Evolutionary conservation across 2,113 vertebrate genomes (phyloP).

Genomic region (Malurus cyaneus): DNA sequence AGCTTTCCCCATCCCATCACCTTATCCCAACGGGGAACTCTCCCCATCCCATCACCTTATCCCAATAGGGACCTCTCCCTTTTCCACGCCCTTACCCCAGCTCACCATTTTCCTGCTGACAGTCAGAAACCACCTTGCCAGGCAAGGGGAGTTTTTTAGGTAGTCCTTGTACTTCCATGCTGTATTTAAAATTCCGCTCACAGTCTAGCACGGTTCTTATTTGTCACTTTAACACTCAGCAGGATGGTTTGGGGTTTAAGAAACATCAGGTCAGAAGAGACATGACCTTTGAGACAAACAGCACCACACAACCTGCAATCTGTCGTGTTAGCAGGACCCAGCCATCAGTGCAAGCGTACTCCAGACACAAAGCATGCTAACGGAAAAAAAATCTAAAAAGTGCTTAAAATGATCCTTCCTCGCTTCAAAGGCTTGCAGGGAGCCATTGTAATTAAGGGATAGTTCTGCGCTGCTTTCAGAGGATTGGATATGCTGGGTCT

Average conservation of each 20-base stretch:
- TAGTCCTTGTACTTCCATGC: not conserved
- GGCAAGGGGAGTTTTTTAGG: not conserved
- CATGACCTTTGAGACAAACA: not conserved
- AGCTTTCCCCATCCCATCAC: not conserved
- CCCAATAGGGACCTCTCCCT: not conserved
- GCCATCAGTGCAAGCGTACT: not conserved
- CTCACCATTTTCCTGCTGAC: not conserved
- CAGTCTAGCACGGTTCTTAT: accelerated
- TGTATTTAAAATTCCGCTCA: not conserved
- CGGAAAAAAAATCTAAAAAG: not conserved
- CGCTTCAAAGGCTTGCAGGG: accelerated
- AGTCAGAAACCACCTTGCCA: not conserved
- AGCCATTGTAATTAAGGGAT: accelerated
- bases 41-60: not conserved
- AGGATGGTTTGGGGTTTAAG: not conserved
- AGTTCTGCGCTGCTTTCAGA: not conserved
- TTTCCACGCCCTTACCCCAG: not conserved
- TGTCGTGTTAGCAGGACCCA: not conserved
- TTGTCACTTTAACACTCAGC: not conserved
- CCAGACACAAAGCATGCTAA: not conserved
- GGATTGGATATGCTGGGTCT: not conserved
- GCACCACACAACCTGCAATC: not conserved
- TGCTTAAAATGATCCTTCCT: accelerated
- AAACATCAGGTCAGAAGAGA: not conserved
- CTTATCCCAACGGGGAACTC: not conserved